Evolutionary conservation across 2,113 vertebrate species (phyloP), one percentile per base, ranked within the genome.

Genomic region (Grantiella picta): DNA sequence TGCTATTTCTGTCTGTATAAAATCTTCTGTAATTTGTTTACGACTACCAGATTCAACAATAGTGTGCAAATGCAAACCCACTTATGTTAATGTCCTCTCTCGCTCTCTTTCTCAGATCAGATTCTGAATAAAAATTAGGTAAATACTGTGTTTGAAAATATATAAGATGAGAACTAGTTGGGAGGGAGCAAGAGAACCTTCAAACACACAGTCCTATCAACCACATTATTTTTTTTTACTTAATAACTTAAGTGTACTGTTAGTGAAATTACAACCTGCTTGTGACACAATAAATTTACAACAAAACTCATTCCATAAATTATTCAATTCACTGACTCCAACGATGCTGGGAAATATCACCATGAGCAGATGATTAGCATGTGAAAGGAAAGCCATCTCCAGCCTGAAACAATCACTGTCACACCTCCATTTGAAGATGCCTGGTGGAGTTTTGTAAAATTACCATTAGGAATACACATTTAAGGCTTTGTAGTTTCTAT

Each of bases 231-330:
- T 98, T 98, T 97, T 97, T 97, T 95, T 95, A 98, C 98, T 98
- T 98, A 98, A 98, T 98, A 98, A 98, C 98, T 98, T 98, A 98
- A 98, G 98, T 98, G 97, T 98, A 98, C 98, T 97, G 98, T 98
- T 98, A 98, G 98, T 98, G 97, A 98, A 98, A 98, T 98, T 98
- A 98, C 98, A 98, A 98, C 98, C 97, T 98, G 97, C 98, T 98
- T 98, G 98, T 98, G 98, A 98, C 98, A 98, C 97, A 98, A 98
- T 98, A 98, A 98, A 98, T 98, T 98, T 98, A 97, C 98, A 98
- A 97, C 97, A 97, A 98, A 98, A 98, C 97, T 98, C 98, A 97
- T 98, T 97, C 98, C 96, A 98, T 98, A 98, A 98, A 98, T 98
- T 98, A 98, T 98, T 98, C 98, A 98, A 98, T 98, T 97, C 97